These are phyloP conservation scores for Caerostris extrusa DNA, from an alignment of 1,140 invertebrate genomes.

Conservation along the genomic window DNA sequence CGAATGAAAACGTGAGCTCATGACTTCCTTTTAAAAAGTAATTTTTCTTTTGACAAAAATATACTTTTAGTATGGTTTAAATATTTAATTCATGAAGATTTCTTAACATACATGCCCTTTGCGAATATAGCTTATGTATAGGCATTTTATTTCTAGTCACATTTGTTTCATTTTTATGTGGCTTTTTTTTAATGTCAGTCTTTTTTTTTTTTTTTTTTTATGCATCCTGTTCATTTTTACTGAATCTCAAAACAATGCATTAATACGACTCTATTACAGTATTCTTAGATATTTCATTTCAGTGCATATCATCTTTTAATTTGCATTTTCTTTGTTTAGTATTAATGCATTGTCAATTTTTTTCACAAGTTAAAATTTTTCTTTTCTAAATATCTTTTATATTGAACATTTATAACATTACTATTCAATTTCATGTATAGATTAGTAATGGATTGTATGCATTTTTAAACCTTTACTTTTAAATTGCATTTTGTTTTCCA, in stretches of 20 bases:
- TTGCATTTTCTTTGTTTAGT: not conserved
- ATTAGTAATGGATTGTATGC: not conserved
- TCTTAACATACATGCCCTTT: not conserved
- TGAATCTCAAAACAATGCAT: constrained; percentile 34
- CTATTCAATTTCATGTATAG: too few species aligned
- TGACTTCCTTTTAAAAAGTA: not conserved
- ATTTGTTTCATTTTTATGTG: constrained; percentile 67
- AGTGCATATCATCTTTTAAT: not conserved
- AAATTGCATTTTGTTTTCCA: not conserved
- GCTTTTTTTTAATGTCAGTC: constrained; percentile 38
- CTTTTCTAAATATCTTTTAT: not conserved
- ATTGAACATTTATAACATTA: not conserved
- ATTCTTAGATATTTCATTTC: constrained; percentile 15
- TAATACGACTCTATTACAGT: not conserved
- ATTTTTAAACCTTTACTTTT: not conserved
- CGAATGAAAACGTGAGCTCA: constrained; percentile 47
- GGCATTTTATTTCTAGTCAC: constrained; percentile 74
- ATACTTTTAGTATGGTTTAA: not conserved
- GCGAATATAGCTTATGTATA: constrained; percentile 25
- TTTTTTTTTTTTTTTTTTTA: not conserved
- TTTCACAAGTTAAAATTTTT: not conserved
- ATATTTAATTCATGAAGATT: not conserved
- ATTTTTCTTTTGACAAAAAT: constrained; percentile 6
- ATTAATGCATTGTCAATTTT: not conserved
- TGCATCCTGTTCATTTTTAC: not conserved